A percentile compares a stretch with the other conserved stretches of the same genome.
These are phyloP conservation scores for Halictus rubicundus DNA, from an alignment of 1,140 invertebrate species.

Conservation along the genomic window DNA sequence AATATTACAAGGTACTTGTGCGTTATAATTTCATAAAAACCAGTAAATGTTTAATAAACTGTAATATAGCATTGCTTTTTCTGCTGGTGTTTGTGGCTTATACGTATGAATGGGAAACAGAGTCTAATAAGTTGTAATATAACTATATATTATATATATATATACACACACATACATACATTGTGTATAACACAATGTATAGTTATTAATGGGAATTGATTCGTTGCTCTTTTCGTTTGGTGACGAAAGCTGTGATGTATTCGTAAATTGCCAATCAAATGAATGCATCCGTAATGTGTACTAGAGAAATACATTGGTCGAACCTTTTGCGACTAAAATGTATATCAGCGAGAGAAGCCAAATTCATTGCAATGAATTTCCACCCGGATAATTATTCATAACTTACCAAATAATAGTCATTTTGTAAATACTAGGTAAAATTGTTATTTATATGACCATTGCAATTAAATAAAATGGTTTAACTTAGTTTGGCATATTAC, in stretches of 20 bases:
- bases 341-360: slow-evolving; percentile 28
- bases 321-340: background rate
- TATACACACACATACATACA: background rate
- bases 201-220: background rate
- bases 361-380: slow-evolving; percentile 35
- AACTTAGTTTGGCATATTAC: slow-evolving; percentile 30
- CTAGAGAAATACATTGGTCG: background rate
- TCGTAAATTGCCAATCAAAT: slow-evolving; percentile 18
- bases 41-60: slow-evolving; percentile 7
- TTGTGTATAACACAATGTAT: background rate
- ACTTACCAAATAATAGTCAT: slow-evolving; percentile 32
- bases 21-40: background rate
- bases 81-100: slow-evolving; percentile 1
- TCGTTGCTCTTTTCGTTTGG: background rate
- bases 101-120: background rate
- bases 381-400: slow-evolving; percentile 12
- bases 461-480: slow-evolving; percentile 32
- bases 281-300: slow-evolving; percentile 27
- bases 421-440: slow-evolving; percentile 42
- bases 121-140: background rate
- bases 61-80: slow-evolving; percentile 12
- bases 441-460: slow-evolving; percentile 44
- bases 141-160: too few relatives aligned
- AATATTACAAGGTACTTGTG: slow-evolving; percentile 6
- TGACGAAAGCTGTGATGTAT: slow-evolving; percentile 39